A percentile compares a stretch with the other conserved stretches of the same genome.
Evolutionary conservation across 2,888 invertebrate genomes (phyloP).

Genomic region (Phaedon cochleariae): DNA sequence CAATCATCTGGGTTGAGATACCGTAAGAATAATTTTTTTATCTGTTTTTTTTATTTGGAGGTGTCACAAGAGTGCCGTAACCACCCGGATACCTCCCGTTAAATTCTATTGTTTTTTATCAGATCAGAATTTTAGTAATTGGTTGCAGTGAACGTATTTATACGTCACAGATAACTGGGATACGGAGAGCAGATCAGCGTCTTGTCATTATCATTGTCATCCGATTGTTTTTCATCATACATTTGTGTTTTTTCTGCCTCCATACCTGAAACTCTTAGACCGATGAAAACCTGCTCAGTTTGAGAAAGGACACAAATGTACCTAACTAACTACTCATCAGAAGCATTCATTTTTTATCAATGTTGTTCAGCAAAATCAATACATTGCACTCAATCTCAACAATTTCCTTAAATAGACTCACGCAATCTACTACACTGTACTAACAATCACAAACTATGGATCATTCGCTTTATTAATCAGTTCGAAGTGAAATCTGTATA

Average conservation of each 20-base stretch:
- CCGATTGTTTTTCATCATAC: slow-evolving; percentile 28
- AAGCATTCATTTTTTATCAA: slow-evolving; percentile 24
- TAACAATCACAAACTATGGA: slow-evolving; percentile 47
- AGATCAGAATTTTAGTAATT: slow-evolving; percentile 49
- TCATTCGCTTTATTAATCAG: background rate
- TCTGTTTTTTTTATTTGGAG: slow-evolving; percentile 41
- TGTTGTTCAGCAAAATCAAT: slow-evolving; percentile 37
- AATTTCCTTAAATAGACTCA: slow-evolving; percentile 21
- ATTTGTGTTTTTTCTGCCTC: slow-evolving; percentile 36
- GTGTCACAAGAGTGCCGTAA: slow-evolving; percentile 49
- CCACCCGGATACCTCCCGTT: slow-evolving; percentile 49
- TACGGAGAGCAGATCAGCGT: slow-evolving; percentile 51
- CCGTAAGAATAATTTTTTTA: slow-evolving; percentile 27
- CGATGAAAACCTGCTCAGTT: background rate
- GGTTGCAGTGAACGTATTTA: slow-evolving; percentile 48
- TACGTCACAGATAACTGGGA: slow-evolving; percentile 39
- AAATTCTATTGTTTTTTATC: slow-evolving; percentile 44
- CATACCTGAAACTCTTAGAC: background rate
- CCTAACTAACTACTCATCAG: no score
- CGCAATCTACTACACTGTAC: slow-evolving; percentile 46
- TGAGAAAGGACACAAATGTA: slow-evolving; percentile 34
- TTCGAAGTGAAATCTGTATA: no score
- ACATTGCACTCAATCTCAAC: slow-evolving; percentile 30
- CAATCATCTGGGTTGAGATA: slow-evolving; percentile 19
- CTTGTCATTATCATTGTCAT: slow-evolving; percentile 39